A percentile compares a stretch with the other conserved stretches of the same genome.
Conservation (phyloP, 2,113 vertebrate genomes). For the Cacatua alba region DNA sequence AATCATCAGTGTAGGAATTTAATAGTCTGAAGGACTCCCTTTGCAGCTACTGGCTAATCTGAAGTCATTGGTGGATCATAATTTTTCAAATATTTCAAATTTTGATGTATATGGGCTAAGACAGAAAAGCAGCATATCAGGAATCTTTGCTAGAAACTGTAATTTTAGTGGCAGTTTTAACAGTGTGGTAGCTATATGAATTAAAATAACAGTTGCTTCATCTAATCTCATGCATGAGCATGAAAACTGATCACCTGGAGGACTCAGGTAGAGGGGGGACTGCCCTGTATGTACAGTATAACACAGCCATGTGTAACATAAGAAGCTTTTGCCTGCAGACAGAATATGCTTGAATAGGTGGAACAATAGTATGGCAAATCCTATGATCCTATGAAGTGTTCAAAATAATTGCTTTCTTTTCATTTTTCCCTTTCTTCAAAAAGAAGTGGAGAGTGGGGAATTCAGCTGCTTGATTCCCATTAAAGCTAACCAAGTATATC, state of each 20-base stretch:
- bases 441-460: not conserved
- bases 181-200: not conserved
- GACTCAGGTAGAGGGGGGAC: not conserved
- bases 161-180: not conserved
- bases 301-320: not conserved
- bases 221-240: not conserved
- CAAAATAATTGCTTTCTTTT: slow-evolving; percentile 18
- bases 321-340: not conserved
- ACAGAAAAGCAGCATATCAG: not conserved
- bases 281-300: not conserved
- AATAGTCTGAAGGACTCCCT: not conserved
- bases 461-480: slow-evolving; percentile 30
- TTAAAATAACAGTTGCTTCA: not conserved
- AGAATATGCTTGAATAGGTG: not conserved
- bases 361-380: not conserved
- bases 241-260: not conserved
- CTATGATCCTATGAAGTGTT: not conserved
- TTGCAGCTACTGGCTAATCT: not conserved
- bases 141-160: not conserved
- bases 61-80: not conserved
- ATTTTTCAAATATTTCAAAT: not conserved
- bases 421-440: not conserved
- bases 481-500: slow-evolving; percentile 38
- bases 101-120: not conserved
- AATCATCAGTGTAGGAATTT: not conserved